phyloP scores from a whole-genome alignment of 2,113 vertebrate species.

The Elgaria multicarinata region DNA sequence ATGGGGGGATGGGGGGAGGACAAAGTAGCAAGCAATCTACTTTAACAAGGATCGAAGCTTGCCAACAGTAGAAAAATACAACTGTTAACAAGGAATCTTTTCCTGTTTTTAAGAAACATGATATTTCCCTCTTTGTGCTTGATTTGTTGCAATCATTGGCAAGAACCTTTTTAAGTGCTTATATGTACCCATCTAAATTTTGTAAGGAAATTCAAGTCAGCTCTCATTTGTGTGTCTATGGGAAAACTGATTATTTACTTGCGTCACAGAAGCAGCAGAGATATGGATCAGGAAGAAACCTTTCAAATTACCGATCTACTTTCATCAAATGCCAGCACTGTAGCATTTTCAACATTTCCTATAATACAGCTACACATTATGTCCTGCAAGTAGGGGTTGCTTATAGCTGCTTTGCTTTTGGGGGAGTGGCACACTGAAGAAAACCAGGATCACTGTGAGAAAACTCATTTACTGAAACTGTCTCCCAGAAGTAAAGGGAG shows the following conservation, averaged over 20 bases:
- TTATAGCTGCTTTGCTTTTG: neutral
- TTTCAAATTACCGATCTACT: slow-evolving; percentile 13
- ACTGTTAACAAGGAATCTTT: slow-evolving; percentile 5
- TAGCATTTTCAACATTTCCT: neutral
- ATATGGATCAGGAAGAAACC: neutral
- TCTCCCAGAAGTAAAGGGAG: neutral
- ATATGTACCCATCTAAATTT: slow-evolving; percentile 28
- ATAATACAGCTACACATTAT: neutral
- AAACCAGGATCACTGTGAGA: neutral
- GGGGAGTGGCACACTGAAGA: neutral
- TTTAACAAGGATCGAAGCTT: neutral
- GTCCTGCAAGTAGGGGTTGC: neutral
- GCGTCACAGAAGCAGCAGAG: slow-evolving; percentile 1
- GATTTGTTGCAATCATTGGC: slow-evolving; percentile 19
- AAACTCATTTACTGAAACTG: neutral
- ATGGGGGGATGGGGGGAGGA: neutral
- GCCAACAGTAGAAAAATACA: neutral
- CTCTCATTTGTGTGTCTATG: neutral
- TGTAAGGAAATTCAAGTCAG: slow-evolving; percentile 14
- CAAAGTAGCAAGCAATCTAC: neutral
- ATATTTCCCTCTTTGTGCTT: slow-evolving; percentile 20
- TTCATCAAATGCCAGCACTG: slow-evolving; percentile 35
- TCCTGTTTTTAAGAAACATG: slow-evolving; percentile 24
- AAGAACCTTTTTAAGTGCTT: slow-evolving; percentile 35
- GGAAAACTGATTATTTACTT: slow-evolving; percentile 19